Conservation (phyloP, 2,113 vertebrate genomes). For the Poeciliopsis retropinna region DNA sequence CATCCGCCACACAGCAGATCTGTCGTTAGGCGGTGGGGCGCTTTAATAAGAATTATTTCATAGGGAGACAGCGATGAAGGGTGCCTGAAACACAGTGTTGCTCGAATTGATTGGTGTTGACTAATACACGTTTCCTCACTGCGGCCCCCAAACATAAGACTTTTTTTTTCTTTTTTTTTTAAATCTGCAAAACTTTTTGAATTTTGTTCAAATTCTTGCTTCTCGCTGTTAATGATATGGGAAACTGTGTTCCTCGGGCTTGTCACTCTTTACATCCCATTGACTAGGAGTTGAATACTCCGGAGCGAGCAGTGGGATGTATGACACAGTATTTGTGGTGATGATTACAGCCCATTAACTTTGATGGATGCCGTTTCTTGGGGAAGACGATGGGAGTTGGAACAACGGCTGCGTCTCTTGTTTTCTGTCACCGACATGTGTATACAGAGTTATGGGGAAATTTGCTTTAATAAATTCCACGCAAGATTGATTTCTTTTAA, state of each 20-base stretch:
- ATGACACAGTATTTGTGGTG: slow-evolving; percentile 71
- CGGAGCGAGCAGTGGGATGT: slow-evolving; percentile 59
- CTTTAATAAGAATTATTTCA: slow-evolving; percentile 62
- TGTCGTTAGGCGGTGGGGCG: slow-evolving; percentile 35
- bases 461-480: slow-evolving; percentile 20
- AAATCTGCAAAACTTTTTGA: slow-evolving; percentile 19
- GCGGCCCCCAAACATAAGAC: slow-evolving; percentile 15
- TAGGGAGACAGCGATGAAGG: slow-evolving; percentile 46
- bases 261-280: slow-evolving; percentile 70
- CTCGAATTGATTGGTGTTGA: slow-evolving; percentile 37
- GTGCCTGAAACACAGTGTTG: slow-evolving; percentile 37
- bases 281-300: slow-evolving; percentile 73
- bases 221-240: slow-evolving; percentile 57
- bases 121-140: slow-evolving; percentile 31
- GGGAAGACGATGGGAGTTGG: slow-evolving; percentile 53
- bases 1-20: slow-evolving; percentile 47
- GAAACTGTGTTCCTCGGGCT: slow-evolving; percentile 62
- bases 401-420: slow-evolving; percentile 36
- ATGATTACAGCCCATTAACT: slow-evolving; percentile 78
- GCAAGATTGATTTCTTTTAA: slow-evolving; percentile 48
- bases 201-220: slow-evolving; percentile 44
- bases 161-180: too few species aligned
- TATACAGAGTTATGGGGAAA: slow-evolving; percentile 26
- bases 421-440: slow-evolving; percentile 49
- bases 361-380: slow-evolving; percentile 72